A percentile compares a stretch with the other conserved stretches of the same genome.
phyloP scores from a whole-genome alignment of 2,113 vertebrate species.

The Pteruthius melanotis region DNA sequence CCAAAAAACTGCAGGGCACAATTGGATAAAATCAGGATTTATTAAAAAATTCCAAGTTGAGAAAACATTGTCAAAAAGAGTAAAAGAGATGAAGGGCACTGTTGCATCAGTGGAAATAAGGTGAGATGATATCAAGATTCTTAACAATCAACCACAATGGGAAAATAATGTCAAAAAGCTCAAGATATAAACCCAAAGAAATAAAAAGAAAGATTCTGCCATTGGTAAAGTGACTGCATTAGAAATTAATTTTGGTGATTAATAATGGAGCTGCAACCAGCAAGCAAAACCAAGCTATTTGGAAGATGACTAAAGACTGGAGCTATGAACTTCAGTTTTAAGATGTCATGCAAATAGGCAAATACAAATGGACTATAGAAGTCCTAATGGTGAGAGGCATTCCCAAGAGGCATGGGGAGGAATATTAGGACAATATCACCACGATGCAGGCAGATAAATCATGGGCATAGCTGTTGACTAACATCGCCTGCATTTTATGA shows the following conservation, averaged over 20 bases:
- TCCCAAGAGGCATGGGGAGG: neutral
- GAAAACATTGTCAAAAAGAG: neutral
- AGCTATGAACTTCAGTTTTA: neutral
- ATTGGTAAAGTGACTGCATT: neutral
- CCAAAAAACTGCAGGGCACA: neutral
- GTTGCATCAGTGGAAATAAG: neutral
- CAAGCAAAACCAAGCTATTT: neutral
- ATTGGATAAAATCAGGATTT: neutral
- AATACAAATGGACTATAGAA: neutral
- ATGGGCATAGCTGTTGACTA: neutral
- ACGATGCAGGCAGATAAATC: rapidly evolving
- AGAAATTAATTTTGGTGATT: neutral
- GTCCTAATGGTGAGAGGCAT: neutral
- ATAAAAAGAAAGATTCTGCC: neutral
- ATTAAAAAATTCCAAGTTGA: neutral
- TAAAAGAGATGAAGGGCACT: neutral
- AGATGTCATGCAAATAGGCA: neutral
- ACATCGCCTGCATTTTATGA: neutral
- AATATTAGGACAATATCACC: neutral
- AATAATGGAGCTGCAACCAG: neutral
- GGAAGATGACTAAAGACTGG: neutral
- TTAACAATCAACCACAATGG: rapidly evolving
- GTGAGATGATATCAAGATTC: neutral
- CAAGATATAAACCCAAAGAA: neutral
- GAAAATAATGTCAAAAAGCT: neutral